These are phyloP conservation scores for Rhea pennata DNA, from an alignment of 2,113 vertebrate genomes.

Conservation along the genomic window DNA sequence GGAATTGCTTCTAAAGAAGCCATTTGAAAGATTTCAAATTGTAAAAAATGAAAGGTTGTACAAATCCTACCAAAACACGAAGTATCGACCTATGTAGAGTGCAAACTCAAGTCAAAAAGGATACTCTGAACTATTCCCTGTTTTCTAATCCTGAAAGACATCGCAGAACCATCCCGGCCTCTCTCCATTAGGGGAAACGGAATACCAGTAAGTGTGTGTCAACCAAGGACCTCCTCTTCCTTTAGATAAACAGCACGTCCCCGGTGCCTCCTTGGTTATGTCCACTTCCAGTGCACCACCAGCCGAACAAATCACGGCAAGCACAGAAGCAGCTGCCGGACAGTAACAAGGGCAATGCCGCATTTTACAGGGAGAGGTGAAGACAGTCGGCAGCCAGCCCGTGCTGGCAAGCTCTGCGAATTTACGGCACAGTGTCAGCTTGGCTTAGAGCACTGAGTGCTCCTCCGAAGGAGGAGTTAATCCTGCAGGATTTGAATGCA, in stretches of 20 bases:
- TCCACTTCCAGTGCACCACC: neutral
- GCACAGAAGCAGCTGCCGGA: neutral
- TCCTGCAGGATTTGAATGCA: neutral
- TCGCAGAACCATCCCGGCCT: neutral
- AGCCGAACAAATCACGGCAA: accelerated
- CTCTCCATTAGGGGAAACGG: neutral
- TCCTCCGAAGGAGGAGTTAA: neutral
- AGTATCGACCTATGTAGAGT: neutral
- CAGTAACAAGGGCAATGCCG: neutral
- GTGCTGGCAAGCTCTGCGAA: neutral
- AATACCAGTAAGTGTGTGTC: neutral
- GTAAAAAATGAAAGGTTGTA: neutral
- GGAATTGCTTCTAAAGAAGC: neutral
- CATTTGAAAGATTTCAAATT: neutral
- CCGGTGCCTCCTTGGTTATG: neutral
- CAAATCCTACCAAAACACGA: neutral
- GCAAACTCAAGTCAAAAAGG: neutral
- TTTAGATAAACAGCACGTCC: neutral
- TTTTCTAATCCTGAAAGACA: neutral
- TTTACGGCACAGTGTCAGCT: neutral
- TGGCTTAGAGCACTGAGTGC: neutral
- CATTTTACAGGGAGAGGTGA: neutral
- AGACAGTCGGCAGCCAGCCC: neutral
- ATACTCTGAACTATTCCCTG: neutral
- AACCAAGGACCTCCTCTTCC: neutral